Base-by-base conservation (phyloP, 2,888 invertebrate species). In the Sceliomorpha sp. region DNA sequence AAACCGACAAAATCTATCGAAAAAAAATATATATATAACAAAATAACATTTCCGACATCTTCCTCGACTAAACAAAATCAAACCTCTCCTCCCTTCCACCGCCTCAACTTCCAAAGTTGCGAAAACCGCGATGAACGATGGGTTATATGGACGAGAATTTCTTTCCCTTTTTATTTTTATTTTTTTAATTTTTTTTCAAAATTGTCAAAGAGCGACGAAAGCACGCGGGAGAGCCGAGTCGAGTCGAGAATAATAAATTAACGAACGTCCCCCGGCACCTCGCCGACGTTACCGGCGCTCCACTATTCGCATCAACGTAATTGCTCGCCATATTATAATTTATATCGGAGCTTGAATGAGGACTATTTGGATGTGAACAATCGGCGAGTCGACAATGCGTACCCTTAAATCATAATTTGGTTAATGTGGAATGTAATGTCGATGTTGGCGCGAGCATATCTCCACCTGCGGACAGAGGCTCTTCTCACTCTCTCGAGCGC, bases 341-440 rank as follows among this genome's bases (percentile, higher is more conserved):
- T 79, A 86, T 81, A 78, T 75, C 77, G 72, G 72, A 64, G 72
- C 74, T 58, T 76, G 79, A 79, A 83, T 74, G 81, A 83, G 80
- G 78, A 82, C 81, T 78, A 81, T 85, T 84, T 80, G 78, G 78
- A 82, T 79, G 77, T 76, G 83, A 85, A 85, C 84, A 85, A 86
- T 86, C 80, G 84, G 79, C 75, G 75, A 71, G 77, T 67, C 81
- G 81, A 84, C 84, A 84, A 84, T 85, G 79, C 83, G 70, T 69
- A 80, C 78, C 83, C 84, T 86, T 87, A 87, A 86, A 87, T 87
- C 86, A 87, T 86, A 84, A 87, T 87, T 86, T 87, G 85, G 86
- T 85, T 87, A 85, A 86, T 86, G 84, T 81, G 87, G 86, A 86
- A 86, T 85, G 86, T 83, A 84, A 86, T 81, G 85, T 85, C 85